Percentiles rank a stretch among this genome's conserved stretches.
Evolutionary conservation across 2,797 vertebrate species (phyloP).

Genomic region (Myripristis jacobus): DNA sequence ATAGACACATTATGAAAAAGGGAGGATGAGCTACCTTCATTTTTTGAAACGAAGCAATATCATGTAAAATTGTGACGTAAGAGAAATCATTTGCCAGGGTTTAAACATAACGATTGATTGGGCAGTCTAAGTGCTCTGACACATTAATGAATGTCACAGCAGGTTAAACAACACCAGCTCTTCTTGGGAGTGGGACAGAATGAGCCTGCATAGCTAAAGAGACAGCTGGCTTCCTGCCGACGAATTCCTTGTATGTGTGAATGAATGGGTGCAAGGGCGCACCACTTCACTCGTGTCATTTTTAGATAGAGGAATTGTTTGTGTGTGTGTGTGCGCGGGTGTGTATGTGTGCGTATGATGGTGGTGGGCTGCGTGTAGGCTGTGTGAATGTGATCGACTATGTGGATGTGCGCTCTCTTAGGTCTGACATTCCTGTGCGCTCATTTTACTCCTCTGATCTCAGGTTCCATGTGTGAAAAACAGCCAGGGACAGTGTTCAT

Average conservation of each 20-base stretch:
- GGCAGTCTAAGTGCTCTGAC: constrained; percentile 45
- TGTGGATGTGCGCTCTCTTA: constrained; percentile 25
- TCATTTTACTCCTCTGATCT: constrained; percentile 85
- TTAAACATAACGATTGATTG: constrained; percentile 47
- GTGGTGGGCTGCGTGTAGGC: too few relatives aligned
- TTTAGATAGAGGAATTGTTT: constrained; percentile 43
- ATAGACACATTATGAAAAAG: neutral
- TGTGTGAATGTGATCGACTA: neutral
- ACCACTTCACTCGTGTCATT: constrained; percentile 64
- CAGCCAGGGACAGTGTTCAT: constrained; percentile 82
- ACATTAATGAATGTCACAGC: constrained; percentile 63
- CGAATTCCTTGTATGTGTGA: constrained; percentile 15
- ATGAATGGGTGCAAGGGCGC: constrained; percentile 19
- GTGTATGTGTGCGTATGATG: constrained; percentile 34
- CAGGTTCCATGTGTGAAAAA: constrained; percentile 86
- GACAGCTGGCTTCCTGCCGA: constrained; percentile 68
- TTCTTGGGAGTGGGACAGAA: constrained; percentile 59
- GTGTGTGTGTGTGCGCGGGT: constrained; percentile 21
- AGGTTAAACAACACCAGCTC: constrained; percentile 71
- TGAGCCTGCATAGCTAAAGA: constrained; percentile 64
- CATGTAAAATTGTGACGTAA: neutral
- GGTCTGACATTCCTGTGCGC: constrained; percentile 66
- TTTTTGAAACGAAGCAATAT: neutral
- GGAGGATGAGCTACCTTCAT: neutral
- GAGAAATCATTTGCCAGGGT: constrained; percentile 25